These are phyloP conservation scores for Fistularia tabacaria DNA, from an alignment of 2,797 vertebrate species.

Conservation along the genomic window DNA sequence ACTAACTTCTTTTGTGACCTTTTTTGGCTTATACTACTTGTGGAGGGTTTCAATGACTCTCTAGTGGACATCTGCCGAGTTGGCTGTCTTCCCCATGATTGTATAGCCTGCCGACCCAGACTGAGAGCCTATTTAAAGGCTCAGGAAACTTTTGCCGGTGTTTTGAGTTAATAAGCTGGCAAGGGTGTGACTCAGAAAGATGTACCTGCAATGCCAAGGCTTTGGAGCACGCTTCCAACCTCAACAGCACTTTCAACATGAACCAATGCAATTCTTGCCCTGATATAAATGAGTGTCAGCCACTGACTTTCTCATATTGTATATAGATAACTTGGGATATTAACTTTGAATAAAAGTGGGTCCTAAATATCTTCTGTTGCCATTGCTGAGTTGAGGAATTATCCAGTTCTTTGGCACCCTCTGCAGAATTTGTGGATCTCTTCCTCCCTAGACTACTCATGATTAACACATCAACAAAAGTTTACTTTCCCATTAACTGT, in stretches of 20 bases:
- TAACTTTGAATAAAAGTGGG: slow-evolving; percentile 31
- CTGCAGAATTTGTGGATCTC: slow-evolving; percentile 16
- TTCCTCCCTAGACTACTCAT: slow-evolving; percentile 35
- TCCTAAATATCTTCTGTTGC: slow-evolving; percentile 38
- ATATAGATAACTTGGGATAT: slow-evolving; percentile 42
- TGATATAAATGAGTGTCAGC: slow-evolving; percentile 57
- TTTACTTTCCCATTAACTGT: not conserved
- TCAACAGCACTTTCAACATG: slow-evolving; percentile 46
- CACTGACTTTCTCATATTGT: slow-evolving; percentile 30
- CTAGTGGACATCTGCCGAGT: too few relatives aligned
- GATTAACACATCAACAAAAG: slow-evolving; percentile 40
- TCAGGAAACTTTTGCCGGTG: too few relatives aligned
- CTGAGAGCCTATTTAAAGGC: too few relatives aligned
- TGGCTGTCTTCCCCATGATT: too few relatives aligned
- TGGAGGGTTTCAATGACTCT: too few relatives aligned
- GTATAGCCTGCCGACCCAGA: too few relatives aligned
- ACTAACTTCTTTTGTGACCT: too few relatives aligned
- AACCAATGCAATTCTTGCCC: slow-evolving; percentile 40
- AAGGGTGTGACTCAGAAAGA: slow-evolving; percentile 72
- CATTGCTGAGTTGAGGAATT: slow-evolving; percentile 22
- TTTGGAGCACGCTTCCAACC: slow-evolving; percentile 65
- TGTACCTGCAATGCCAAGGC: slow-evolving; percentile 66
- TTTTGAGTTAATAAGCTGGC: too few relatives aligned
- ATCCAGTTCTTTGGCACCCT: slow-evolving; percentile 38
- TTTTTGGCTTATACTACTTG: too few relatives aligned